Conservation (phyloP, 2,888 invertebrate species). For the Rhimphoctona megacephalus region DNA sequence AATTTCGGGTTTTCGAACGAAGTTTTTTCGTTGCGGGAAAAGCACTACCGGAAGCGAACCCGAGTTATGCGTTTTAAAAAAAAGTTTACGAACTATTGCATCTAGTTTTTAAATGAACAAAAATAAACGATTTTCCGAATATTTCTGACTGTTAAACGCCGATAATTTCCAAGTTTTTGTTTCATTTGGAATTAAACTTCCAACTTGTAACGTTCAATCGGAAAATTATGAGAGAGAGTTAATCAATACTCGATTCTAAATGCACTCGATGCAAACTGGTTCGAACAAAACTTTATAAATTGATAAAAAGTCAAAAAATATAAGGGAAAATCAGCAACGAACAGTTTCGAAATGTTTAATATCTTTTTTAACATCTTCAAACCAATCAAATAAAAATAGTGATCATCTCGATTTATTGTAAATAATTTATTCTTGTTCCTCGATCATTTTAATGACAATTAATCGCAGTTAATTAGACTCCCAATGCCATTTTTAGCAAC, state of each 20-base stretch:
- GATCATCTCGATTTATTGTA: no score
- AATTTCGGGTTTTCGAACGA: not conserved
- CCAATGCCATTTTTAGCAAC: no score
- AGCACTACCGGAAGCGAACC: not conserved
- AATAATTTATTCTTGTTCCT: no score
- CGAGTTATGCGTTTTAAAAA: not conserved
- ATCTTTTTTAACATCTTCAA: no score
- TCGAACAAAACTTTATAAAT: not conserved
- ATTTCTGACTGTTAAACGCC: not conserved
- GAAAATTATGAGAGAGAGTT: not conserved
- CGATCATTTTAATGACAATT: no score
- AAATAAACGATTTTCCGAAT: not conserved
- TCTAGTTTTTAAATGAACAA: no score
- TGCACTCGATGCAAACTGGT: not conserved
- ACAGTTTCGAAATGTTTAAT: no score
- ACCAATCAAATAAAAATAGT: no score
- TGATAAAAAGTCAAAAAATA: no score
- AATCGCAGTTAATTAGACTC: not conserved
- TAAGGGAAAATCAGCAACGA: no score
- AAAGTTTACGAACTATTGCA: not conserved
- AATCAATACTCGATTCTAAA: not conserved
- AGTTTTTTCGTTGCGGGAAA: not conserved
- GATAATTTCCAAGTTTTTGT: not conserved
- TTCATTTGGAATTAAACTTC: not conserved
- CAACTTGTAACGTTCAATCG: not conserved